Evolutionary conservation across 2,113 vertebrate species (phyloP), one percentile per base, ranked within the genome.

Genomic region (Caretta caretta): DNA sequence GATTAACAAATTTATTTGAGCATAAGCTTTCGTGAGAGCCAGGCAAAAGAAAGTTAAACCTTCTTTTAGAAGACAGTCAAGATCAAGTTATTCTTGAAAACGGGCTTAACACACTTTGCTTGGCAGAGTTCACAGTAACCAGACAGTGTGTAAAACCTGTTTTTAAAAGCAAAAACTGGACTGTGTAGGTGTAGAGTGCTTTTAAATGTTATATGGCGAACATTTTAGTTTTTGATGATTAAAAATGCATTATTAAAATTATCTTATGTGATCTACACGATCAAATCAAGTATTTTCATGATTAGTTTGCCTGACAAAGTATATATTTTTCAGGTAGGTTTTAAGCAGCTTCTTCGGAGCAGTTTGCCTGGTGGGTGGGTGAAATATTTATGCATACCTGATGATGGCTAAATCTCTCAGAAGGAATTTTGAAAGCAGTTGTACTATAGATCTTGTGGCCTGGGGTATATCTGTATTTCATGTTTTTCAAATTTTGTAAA

Each of bases 251-350:
- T 8, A 46, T 51, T 50, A 87, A 56, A 79, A 79, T 83, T 8
- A 57, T 80, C 80, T 92, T 72, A 50, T 93, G 92, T 88, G 85
- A 89, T 97, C 92, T 95, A 56, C 85, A 8, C 27, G 20, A 93
- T 97, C 89, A 97, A 90, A 84, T 94, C 89, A 91, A 79, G 88
- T 1, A 65, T 94, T 89, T 92, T 96, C 75, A 88, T 0, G 2
- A 90, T 91, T 84, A 76, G 84, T 84, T 90, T 96, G 94, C 84
- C 27, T 86, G 90, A 94, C 87, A 83, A 24, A 84, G 94, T n/a
- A 82, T 84, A 4, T 10, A 59, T 16, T 0, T 93, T 95, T 87
- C 83, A 89, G 92, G 83, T 62, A 85, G 94, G 91, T 90, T 92
- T 42, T 85, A 51, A 93, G 84, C 76, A 87, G 88, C 48, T 93